Base-by-base conservation (phyloP, 1,140 invertebrate genomes). In the Phocides pigmalion region DNA sequence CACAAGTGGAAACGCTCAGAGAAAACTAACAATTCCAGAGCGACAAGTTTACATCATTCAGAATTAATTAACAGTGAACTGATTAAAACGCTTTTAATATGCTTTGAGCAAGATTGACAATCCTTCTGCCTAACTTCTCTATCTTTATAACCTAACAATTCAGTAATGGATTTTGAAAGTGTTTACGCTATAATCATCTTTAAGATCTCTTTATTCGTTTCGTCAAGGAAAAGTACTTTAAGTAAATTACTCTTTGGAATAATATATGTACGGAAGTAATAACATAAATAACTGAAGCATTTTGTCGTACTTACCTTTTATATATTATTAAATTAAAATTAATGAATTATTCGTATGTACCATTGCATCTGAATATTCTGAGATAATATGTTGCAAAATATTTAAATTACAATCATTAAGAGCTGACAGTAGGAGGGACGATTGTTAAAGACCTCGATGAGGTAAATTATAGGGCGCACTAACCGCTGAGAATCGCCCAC, bases 341-440 rank as follows among this genome's bases (percentile, higher is more conserved):
- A 32, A 32, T 32, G 8, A 32, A 32, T 11, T 11, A 11, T 32
- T 2, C 9, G 28, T 32, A 3, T n/a, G 28, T 32, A 32, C 9
- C 9, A 2, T 28, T n/a, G 9, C 9, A 39, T 39, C 35, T 14
- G 6, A 22, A 39, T 12, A 39, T 1, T 14, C 35, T 14, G 4
- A 39, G 35, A 11, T 32, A 39, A 39, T 39, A 12, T 44, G 54
- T 59, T 59, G 54, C 41, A 46, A 59, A 59, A 59, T 46, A 59
- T 59, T 59, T 44, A 58, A 58, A 58, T 58, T 58, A 44, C 54
- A 12, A 25, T 58, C 54, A 58, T 58, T 58, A 58, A 46, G 41
- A 44, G 20, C 22, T 58, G 54, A 58, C 54, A 58, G 54, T 58
- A 58, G 54, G 54, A 58, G 54, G 54, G 25, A 44, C 39, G 54